Evolutionary conservation across 2,888 invertebrate species (phyloP), one percentile per base, ranked within the genome.

Genomic region (Diadegma fenestrale): DNA sequence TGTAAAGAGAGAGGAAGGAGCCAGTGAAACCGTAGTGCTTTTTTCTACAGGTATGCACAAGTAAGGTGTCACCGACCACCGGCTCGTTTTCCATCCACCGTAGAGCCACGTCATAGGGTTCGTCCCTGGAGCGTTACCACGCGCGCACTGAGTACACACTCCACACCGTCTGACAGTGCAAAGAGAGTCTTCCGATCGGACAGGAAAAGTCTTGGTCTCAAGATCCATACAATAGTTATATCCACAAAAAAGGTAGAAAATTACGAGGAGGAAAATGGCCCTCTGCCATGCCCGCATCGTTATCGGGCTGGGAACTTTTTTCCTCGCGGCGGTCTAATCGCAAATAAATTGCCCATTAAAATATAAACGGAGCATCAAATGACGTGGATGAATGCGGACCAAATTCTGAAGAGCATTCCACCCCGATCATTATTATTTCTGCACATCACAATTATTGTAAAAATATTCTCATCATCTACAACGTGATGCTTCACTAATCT

Each of bases 11-110:
- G 22, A 45, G 64, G 63, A 66, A 54, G 63, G 71, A 37, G 54
- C 54, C 43, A 64, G 58, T 26, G 73, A 83, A 77, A 51, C 80
- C 41, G 80, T 80, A 76, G 81, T 84, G n/a, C 80, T 80, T 84
- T 79, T 77, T 81, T 84, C 85, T 75, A 79, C 72, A 51, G 83
- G 84, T 66, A 87, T 86, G 84, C 75, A 87, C 87, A 87, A 89
- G 90, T 87, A 89, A 89, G 90, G 90, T 91, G 90, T 90, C 91
- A 90, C 89, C 88, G 88, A 89, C 88, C 88, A 89, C 88, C 88
- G 89, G 88, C 89, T 90, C 90, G 89, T 89, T 92, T 92, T 91
- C 90, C 92, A 90, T 92, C 92, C 91, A 72, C 76, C 81, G 43
- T 80, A 84, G 78, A 82, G 73, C 82, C 78, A 71, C 81, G 79